These are phyloP conservation scores for Poeciliopsis turrubarensis DNA, from an alignment of 2,113 vertebrate genomes.

Conservation along the genomic window DNA sequence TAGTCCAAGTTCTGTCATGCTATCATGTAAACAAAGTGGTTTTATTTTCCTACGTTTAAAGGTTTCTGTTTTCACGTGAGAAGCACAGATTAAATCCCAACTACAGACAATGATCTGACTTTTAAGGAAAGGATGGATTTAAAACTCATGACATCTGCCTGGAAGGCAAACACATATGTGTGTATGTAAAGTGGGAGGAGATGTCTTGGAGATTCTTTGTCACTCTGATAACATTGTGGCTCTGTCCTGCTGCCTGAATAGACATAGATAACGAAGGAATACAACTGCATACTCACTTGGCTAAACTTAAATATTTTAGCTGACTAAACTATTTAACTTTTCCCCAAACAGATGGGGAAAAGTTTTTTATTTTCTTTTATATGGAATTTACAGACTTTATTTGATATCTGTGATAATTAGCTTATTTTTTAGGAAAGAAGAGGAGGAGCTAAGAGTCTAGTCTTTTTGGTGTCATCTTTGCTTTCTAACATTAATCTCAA, in stretches of 20 bases:
- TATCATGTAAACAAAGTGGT: constrained; percentile 32
- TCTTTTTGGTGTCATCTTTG: not conserved
- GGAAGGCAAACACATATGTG: constrained; percentile 22
- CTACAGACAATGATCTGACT: constrained; percentile 2
- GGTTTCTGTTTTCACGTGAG: constrained; percentile 31
- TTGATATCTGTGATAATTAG: constrained; percentile 23
- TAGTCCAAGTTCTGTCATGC: constrained; percentile 9
- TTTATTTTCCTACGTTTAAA: not conserved
- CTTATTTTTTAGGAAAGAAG: not conserved
- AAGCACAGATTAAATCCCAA: constrained; percentile 30
- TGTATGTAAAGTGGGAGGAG: constrained; percentile 17
- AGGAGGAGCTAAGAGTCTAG: not conserved
- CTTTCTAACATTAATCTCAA: not conserved
- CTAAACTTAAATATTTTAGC: constrained; percentile 31
- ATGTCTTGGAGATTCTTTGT: constrained; percentile 23
- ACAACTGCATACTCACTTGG: not conserved
- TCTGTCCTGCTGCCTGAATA: constrained; percentile 33
- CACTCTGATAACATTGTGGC: constrained; percentile 54
- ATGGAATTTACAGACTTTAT: constrained; percentile 26
- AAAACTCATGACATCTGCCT: constrained; percentile 1
- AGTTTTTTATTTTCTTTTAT: constrained; percentile 30
- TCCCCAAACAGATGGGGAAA: constrained; percentile 34
- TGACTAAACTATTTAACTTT: constrained; percentile 3
- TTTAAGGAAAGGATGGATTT: constrained; percentile 29
- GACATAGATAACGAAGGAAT: constrained; percentile 48